Conservation (phyloP, 2,797 vertebrate genomes). For the Tolypeutes matacus region DNA sequence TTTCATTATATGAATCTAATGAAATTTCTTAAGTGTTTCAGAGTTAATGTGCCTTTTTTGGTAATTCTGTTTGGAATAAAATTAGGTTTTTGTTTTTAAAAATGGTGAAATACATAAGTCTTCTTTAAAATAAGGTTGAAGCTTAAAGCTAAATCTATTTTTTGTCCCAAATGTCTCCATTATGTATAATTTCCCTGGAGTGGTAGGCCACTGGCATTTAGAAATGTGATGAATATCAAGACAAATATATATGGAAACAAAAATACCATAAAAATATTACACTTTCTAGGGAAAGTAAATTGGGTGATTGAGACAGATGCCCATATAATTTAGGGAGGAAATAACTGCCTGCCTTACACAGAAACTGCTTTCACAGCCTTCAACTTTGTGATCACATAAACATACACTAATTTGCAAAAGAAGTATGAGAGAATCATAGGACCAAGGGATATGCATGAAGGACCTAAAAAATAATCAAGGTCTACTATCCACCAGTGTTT, state of each 20-base stretch:
- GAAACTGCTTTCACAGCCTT: conserved; percentile 16
- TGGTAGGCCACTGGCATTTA: not conserved
- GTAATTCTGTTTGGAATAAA: too few relatives aligned
- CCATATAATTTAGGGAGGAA: not conserved
- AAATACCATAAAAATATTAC: not conserved
- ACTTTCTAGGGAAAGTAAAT: conserved; percentile 19
- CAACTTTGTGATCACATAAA: conserved; percentile 30
- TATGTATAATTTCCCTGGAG: not conserved
- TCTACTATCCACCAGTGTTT: not conserved
- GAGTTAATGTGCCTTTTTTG: too few relatives aligned
- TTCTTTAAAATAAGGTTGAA: conserved; percentile 29
- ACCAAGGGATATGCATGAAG: not conserved
- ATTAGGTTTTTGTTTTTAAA: too few relatives aligned
- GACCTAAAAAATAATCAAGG: conserved; percentile 11
- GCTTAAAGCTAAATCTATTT: conserved; percentile 38
- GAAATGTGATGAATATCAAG: conserved; percentile 17
- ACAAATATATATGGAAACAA: not conserved
- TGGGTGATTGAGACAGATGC: not conserved
- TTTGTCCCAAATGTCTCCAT: conserved; percentile 28
- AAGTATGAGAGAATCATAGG: not conserved
- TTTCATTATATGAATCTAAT: too few relatives aligned
- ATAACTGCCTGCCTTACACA: not conserved
- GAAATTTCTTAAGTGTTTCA: too few relatives aligned
- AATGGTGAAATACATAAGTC: not conserved
- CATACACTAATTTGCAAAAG: not conserved